Percentiles rank a stretch among this genome's conserved stretches.
These are phyloP conservation scores for Ceraclea dissimilis DNA, from an alignment of 2,888 invertebrate genomes.

Conservation along the genomic window DNA sequence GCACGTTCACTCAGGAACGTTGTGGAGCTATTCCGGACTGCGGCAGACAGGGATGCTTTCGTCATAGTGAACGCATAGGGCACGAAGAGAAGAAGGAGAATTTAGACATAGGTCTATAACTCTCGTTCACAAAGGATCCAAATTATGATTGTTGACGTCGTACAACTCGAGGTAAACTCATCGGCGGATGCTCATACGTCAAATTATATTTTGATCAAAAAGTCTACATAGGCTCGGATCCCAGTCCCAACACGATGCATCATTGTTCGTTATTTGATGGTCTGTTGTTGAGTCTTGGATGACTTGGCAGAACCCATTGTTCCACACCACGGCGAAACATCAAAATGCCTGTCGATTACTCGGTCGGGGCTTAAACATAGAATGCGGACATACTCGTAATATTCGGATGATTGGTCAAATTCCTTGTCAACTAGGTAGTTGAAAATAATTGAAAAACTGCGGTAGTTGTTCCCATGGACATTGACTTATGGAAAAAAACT, in stretches of 20 bases:
- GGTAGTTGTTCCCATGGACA: too few relatives aligned
- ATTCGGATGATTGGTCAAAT: not conserved
- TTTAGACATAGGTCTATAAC: too few relatives aligned
- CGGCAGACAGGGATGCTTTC: too few relatives aligned
- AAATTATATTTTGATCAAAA: constrained; percentile 1
- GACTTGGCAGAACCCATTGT: not conserved
- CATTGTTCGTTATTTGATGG: not conserved
- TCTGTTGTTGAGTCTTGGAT: not conserved
- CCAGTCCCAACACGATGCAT: not conserved
- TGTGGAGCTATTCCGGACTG: too few relatives aligned
- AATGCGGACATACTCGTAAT: too few relatives aligned
- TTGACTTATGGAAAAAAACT: too few relatives aligned
- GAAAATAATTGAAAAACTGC: not conserved
- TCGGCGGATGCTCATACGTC: not conserved
- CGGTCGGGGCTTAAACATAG: not conserved
- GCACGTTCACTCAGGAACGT: too few relatives aligned
- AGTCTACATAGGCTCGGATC: not conserved
- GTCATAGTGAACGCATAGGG: too few relatives aligned
- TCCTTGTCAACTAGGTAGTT: not conserved
- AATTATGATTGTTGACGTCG: too few relatives aligned
- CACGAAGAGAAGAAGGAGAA: too few relatives aligned
- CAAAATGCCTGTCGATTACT: not conserved
- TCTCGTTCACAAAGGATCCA: too few relatives aligned
- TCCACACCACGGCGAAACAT: not conserved
- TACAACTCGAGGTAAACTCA: not conserved